Base-by-base conservation (phyloP, 2,113 vertebrate genomes). In the Herpetotheres cachinnans region DNA sequence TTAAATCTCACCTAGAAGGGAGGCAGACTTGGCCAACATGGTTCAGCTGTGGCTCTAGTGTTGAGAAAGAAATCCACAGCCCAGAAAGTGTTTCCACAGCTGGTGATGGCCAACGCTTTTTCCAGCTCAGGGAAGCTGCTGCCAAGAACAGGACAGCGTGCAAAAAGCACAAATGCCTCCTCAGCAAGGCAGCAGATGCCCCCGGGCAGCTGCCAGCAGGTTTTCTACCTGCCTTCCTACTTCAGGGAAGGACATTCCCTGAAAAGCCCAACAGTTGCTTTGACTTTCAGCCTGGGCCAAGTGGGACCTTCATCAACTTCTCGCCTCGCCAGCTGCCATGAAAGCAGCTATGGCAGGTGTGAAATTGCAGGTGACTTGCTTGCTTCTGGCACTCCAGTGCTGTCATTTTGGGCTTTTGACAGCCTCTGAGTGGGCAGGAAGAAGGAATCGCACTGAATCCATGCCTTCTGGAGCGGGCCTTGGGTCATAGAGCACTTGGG, bases 261-360 rank as follows among this genome's bases (percentile, higher is more conserved):
- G 73, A 89, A 93, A 97, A 95, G 61, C 69, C 86, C 83, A 93
- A 95, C 83, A 91, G 66, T 92, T 82, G 61, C 83, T 96, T 87
- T 95, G 97, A 95, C 84, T 97, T 97, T 97, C 96, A 97, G 94
- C 66, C 38, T 65, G 56, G 89, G 89, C 92, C 94, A 82, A 94
- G 89, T 58, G 91, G 96, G 96, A 97, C 95, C 42, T 97, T 96
- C 96, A 94, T 95, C 94, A 95, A 29, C 89, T 95, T 97, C 93
- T 97, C 95, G 3, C 96, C 90, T 96, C 7, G 3, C 94, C 95
- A 97, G 94, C 92, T 97, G 95, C 95, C 91, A 94, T 7, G 87
- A 77, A 92, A 93, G 81, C 89, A 96, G 91, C 2, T 0, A 82
- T 72, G 84, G 94, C 94, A 96, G 96, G 95, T 97, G 95, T 95